Percentiles rank a stretch among this genome's conserved stretches.
Evolutionary conservation across 2,888 invertebrate genomes (phyloP).

Genomic region (Imbricaverruca yamaguchii): DNA sequence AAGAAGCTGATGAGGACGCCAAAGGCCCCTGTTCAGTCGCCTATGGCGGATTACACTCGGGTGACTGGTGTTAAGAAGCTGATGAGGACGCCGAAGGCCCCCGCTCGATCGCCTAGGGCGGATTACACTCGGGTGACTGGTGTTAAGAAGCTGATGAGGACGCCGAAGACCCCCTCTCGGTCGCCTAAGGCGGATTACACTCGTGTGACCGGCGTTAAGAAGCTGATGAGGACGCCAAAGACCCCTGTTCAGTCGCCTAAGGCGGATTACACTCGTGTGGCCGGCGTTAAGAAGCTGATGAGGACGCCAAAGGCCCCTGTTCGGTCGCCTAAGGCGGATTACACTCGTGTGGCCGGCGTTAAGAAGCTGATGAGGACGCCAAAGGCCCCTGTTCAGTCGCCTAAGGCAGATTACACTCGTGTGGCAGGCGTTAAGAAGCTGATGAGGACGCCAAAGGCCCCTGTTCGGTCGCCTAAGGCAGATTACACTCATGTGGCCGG

Average conservation of each 20-base stretch:
- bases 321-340: not conserved
- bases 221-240: not conserved
- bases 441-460: too few relatives aligned
- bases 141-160: not conserved
- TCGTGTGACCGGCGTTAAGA: too few relatives aligned
- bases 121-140: not conserved
- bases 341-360: not conserved
- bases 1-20: constrained; percentile 23
- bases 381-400: too few relatives aligned
- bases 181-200: too few relatives aligned
- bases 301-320: too few relatives aligned
- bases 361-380: not conserved
- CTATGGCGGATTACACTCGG: not conserved
- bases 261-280: too few relatives aligned
- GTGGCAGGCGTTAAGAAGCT: too few relatives aligned
- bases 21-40: not conserved
- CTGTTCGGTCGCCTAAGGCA: not conserved
- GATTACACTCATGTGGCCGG: not conserved
- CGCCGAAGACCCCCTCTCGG: too few relatives aligned
- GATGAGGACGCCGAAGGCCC: too few relatives aligned
- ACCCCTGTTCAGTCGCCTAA: too few relatives aligned
- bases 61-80: not conserved
- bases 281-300: too few relatives aligned
- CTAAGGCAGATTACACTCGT: too few relatives aligned
- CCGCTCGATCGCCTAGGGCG: not conserved